phyloP scores from a whole-genome alignment of 1,140 invertebrate species.

The Patella vulgata region DNA sequence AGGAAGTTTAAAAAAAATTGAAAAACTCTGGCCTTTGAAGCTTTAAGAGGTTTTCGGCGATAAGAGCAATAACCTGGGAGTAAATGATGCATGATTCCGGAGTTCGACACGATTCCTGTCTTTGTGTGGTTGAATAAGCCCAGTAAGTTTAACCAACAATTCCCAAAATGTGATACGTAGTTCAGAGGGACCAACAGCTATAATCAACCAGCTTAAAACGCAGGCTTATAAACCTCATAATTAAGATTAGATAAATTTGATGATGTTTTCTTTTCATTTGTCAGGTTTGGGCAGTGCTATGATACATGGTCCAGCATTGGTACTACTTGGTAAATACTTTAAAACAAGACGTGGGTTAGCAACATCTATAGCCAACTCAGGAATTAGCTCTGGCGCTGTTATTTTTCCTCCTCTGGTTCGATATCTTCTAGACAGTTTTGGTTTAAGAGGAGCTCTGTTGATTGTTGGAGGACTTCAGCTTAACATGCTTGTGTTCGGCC shows the following conservation, averaged over 20 bases:
- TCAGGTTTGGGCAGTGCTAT: slow-evolving; percentile 33
- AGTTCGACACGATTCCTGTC: too few species aligned
- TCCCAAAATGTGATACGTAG: neutral
- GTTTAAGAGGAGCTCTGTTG: slow-evolving; percentile 67
- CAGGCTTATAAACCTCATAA: neutral
- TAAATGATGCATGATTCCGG: too few species aligned
- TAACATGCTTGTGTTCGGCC: slow-evolving; percentile 15
- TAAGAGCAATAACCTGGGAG: too few species aligned
- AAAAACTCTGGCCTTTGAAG: too few species aligned
- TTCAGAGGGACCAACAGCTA: neutral
- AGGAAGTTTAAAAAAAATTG: too few species aligned
- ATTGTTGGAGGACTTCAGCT: slow-evolving; percentile 74
- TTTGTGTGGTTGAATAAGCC: too few species aligned
- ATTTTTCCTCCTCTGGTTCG: slow-evolving; percentile 30
- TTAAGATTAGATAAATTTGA: neutral
- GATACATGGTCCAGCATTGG: slow-evolving; percentile 29
- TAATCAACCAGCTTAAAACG: neutral
- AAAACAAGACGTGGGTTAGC: slow-evolving; percentile 38
- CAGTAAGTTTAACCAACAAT: neutral
- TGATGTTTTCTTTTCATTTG: neutral
- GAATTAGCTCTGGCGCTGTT: slow-evolving; percentile 28
- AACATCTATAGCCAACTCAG: slow-evolving; percentile 30
- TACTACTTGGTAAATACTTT: slow-evolving; percentile 45
- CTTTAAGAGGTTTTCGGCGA: too few species aligned
- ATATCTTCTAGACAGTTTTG: slow-evolving; percentile 32